Evolutionary conservation across 2,113 vertebrate genomes (phyloP).

Genomic region (Rhynchomys soricoides): DNA sequence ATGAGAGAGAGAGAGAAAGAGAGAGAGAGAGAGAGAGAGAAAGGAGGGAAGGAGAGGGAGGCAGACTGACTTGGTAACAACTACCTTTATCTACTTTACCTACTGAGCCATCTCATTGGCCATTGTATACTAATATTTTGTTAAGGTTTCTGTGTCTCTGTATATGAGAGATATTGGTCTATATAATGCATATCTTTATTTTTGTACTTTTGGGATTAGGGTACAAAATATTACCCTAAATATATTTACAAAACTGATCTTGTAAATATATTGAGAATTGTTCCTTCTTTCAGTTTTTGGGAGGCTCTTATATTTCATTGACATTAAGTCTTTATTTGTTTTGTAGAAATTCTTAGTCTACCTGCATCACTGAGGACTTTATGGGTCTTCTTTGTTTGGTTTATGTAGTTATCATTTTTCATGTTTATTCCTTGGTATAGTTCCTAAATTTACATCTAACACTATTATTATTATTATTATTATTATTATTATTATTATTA

Average conservation of each 20-base stretch:
- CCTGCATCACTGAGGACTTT: conserved; percentile 12
- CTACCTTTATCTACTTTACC: not conserved
- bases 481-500: no score
- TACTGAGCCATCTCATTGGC: not conserved
- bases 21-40: not conserved
- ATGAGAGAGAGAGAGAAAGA: not conserved
- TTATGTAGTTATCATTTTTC: conserved; percentile 22
- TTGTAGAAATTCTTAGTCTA: not conserved
- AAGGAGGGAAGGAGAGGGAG: not conserved
- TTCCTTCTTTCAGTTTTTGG: not conserved
- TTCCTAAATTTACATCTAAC: not conserved
- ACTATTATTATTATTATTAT: no score
- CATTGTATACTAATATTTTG: not conserved
- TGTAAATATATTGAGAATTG: not conserved
- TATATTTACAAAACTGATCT: not conserved
- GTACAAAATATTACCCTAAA: no score
- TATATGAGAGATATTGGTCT: not conserved
- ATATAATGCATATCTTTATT: not conserved
- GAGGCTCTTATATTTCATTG: not conserved
- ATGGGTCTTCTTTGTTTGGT: conserved; percentile 12
- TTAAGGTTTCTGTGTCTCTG: not conserved
- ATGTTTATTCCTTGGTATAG: conserved; percentile 9
- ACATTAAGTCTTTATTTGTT: not conserved
- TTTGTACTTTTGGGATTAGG: not conserved
- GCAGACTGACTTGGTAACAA: not conserved